Evolutionary conservation across 2,888 invertebrate species (phyloP).

Genomic region (Kuschelorhynchus macadamiae): DNA sequence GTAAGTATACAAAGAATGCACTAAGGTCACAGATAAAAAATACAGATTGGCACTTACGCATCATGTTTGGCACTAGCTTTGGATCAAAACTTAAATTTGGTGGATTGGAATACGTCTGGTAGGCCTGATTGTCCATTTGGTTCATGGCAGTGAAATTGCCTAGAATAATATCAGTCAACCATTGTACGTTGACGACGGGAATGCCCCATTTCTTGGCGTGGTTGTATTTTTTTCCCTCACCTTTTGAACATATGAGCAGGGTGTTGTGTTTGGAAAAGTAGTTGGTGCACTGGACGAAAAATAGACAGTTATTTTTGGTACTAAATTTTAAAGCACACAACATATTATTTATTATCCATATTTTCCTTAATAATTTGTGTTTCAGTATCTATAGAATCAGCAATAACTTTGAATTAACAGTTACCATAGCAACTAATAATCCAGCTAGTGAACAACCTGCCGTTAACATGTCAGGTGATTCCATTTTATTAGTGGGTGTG

Average conservation of each 20-base stretch:
- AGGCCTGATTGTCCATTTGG: conserved; percentile 86
- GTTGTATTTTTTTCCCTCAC: conserved; percentile 89
- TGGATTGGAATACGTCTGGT: conserved; percentile 86
- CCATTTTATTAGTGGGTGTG: too few species aligned
- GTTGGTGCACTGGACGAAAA: conserved; percentile 73
- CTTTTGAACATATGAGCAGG: conserved; percentile 82
- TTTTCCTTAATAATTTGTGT: too few species aligned
- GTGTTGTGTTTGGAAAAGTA: conserved; percentile 87
- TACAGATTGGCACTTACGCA: too few species aligned
- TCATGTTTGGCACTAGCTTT: conserved; percentile 86
- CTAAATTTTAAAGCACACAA: not conserved
- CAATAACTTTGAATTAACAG: too few species aligned
- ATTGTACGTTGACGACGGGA: conserved; percentile 92
- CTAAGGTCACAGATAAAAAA: too few species aligned
- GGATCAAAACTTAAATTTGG: conserved; percentile 88
- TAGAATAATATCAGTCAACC: conserved; percentile 93
- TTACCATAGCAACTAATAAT: too few species aligned
- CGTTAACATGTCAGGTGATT: too few species aligned
- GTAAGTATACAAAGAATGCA: too few species aligned
- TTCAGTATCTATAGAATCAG: too few species aligned
- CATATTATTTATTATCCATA: too few species aligned
- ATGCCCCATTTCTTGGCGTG: conserved; percentile 94
- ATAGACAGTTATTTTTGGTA: conserved; percentile 11
- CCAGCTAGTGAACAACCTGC: too few species aligned
- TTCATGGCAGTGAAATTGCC: conserved; percentile 88